phyloP scores from a whole-genome alignment of 2,888 invertebrate genomes.

The Leptogaster cylindrica region DNA sequence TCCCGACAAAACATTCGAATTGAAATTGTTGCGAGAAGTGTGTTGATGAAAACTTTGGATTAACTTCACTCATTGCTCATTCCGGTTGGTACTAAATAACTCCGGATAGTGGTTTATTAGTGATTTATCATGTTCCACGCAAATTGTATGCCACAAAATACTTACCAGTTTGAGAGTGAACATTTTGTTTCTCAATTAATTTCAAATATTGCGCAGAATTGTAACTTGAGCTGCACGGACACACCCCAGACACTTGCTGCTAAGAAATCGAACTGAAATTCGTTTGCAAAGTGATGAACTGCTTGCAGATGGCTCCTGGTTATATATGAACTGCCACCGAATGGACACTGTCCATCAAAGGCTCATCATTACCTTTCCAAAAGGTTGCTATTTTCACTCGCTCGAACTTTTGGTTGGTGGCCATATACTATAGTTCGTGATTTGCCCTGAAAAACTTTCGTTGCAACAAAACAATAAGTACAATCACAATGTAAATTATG shows the following conservation, averaged over 20 bases:
- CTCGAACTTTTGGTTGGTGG: not conserved
- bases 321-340: conserved; percentile 7
- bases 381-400: not conserved
- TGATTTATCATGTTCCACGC: not conserved
- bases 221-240: too few relatives aligned
- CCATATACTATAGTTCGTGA: not conserved
- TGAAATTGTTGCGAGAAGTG: not conserved
- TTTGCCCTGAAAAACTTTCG: not conserved
- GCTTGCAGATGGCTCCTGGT: not conserved
- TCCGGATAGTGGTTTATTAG: not conserved
- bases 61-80: conserved; percentile 2
- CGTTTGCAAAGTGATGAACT: conserved; percentile 10
- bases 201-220: too few relatives aligned
- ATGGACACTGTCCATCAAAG: conserved; percentile 10
- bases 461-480: conserved; percentile 4
- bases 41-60: not conserved
- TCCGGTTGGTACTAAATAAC: not conserved
- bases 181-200: not conserved
- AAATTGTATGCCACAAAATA: not conserved
- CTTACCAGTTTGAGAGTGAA: conserved; percentile 15
- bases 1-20: not conserved
- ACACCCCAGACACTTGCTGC: not conserved
- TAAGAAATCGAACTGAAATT: not conserved
- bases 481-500: too few relatives aligned
- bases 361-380: not conserved